Evolutionary conservation across 2,888 invertebrate species (phyloP).

Genomic region (Ichneumoninae sp.): DNA sequence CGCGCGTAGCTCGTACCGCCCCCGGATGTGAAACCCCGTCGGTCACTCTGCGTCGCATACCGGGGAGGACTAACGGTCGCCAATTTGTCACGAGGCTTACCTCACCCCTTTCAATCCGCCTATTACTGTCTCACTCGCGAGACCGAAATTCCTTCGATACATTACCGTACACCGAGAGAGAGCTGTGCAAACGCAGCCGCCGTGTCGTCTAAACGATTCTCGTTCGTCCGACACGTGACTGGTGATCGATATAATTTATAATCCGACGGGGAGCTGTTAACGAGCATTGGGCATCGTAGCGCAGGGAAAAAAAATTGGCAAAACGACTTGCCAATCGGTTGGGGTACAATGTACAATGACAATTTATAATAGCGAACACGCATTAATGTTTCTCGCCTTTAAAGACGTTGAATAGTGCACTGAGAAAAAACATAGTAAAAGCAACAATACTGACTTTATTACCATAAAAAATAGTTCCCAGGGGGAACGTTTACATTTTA

Average conservation of each 20-base stretch:
- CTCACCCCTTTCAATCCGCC: slow-evolving; percentile 50
- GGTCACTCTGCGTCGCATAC: slow-evolving; percentile 54
- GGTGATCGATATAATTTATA: not conserved
- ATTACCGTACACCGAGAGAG: not conserved
- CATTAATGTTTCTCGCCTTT: not conserved
- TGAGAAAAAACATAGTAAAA: too few relatives aligned
- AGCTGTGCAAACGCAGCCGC: slow-evolving; percentile 14
- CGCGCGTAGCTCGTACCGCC: slow-evolving; percentile 46
- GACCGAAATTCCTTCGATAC: slow-evolving; percentile 39
- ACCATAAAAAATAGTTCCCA: too few relatives aligned
- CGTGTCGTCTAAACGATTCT: slow-evolving; percentile 6
- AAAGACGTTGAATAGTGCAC: not conserved
- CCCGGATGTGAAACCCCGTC: slow-evolving; percentile 36
- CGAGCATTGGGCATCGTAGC: not conserved
- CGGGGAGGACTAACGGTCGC: slow-evolving; percentile 69
- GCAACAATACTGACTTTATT: too few relatives aligned
- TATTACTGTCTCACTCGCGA: slow-evolving; percentile 32
- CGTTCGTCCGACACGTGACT: slow-evolving; percentile 5
- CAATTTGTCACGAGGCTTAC: slow-evolving; percentile 76
- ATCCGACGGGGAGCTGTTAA: not conserved
- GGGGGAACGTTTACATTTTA: too few relatives aligned
- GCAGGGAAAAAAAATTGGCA: too few relatives aligned
- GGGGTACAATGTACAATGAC: not conserved
- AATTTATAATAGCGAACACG: not conserved
- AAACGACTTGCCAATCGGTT: not conserved